Evolutionary conservation across 1,140 invertebrate genomes (phyloP).

Genomic region (Camponotus vicinus): DNA sequence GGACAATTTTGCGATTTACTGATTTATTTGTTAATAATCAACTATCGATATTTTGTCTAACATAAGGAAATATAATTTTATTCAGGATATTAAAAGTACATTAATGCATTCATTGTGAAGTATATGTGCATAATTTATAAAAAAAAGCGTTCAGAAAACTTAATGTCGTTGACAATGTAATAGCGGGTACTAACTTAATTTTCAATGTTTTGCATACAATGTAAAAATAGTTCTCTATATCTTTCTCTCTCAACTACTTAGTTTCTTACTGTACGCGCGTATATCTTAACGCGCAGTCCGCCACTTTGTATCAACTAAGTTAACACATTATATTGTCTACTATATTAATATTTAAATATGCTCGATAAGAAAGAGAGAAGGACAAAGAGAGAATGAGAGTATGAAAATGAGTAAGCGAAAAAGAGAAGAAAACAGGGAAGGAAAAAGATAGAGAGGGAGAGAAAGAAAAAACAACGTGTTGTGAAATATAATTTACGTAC

Average conservation of each 20-base stretch:
- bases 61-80: background rate
- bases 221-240: background rate
- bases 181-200: background rate
- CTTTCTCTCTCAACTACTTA: background rate
- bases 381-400: too few relatives aligned
- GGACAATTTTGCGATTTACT: background rate
- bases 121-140: slow-evolving; percentile 4
- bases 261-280: background rate
- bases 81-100: background rate
- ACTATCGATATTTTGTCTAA: background rate
- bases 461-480: background rate
- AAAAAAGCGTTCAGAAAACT: background rate
- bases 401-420: too few relatives aligned
- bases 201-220: background rate
- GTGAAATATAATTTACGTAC: background rate
- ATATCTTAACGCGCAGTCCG: background rate
- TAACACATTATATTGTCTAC: background rate
- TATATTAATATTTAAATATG: background rate
- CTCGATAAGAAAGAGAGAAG: background rate
- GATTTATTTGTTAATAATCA: background rate
- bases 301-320: background rate
- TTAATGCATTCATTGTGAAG: background rate
- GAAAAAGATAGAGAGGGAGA: too few relatives aligned
- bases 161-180: background rate
- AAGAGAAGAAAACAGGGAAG: too few relatives aligned